phyloP scores from a whole-genome alignment of 2,113 vertebrate species.

The Bambusicola thoracicus region DNA sequence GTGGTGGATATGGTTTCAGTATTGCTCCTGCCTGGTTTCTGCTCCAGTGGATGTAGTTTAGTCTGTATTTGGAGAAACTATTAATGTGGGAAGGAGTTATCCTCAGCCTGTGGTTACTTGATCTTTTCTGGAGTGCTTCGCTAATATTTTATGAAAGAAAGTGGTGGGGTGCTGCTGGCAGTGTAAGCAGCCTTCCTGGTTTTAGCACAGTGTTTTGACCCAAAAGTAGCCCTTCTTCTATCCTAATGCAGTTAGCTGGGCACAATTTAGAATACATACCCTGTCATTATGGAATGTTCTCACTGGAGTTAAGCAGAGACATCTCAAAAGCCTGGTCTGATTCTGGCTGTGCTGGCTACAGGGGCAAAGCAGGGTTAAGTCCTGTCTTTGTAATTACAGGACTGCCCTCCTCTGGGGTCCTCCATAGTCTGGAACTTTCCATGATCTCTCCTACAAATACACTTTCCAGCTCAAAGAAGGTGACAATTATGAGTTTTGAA shows the following conservation, averaged over 20 bases:
- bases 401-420: background rate
- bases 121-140: background rate
- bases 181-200: background rate
- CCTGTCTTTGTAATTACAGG: background rate
- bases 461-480: background rate
- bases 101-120: background rate
- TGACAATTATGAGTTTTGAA: background rate
- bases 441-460: accelerated
- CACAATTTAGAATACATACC: background rate
- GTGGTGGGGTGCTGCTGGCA: background rate
- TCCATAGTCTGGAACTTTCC: background rate
- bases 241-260: background rate
- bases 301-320: background rate
- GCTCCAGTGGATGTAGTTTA: background rate
- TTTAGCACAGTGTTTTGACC: background rate
- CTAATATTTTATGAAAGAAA: background rate
- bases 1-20: background rate
- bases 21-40: background rate
- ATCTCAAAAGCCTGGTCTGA: background rate
- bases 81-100: background rate
- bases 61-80: background rate
- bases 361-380: background rate
- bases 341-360: background rate
- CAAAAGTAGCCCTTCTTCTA: background rate
- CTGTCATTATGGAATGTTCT: background rate